Evolutionary conservation across 2,888 invertebrate species (phyloP).

Genomic region (Eristalinus aeneus): DNA sequence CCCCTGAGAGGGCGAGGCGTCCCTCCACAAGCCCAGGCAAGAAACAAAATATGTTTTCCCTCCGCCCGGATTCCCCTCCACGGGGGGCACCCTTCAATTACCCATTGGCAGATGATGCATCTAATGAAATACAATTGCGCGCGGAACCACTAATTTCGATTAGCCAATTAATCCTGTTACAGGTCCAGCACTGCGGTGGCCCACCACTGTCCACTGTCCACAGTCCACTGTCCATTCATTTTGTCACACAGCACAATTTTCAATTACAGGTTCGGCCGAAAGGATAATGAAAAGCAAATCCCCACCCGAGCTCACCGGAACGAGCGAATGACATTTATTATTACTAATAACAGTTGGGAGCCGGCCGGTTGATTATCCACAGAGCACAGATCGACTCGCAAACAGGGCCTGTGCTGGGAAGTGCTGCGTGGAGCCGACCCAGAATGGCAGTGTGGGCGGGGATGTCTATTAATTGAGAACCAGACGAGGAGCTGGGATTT

Average conservation of each 20-base stretch:
- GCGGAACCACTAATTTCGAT: slow-evolving; percentile 54
- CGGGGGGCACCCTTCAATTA: slow-evolving; percentile 11
- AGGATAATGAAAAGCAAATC: slow-evolving; percentile 53
- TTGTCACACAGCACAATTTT: slow-evolving; percentile 46
- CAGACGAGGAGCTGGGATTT: slow-evolving; percentile 32
- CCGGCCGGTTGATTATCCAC: slow-evolving; percentile 33
- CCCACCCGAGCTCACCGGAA: slow-evolving; percentile 33
- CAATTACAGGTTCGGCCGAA: slow-evolving; percentile 55
- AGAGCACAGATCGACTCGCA: background rate
- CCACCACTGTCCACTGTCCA: slow-evolving; percentile 8
- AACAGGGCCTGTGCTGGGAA: slow-evolving; percentile 8
- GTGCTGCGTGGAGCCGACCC: background rate
- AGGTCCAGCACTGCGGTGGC: background rate
- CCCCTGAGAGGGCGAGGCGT: background rate
- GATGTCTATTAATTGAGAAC: slow-evolving; percentile 24
- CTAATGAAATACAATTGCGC: slow-evolving; percentile 50
- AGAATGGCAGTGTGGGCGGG: background rate
- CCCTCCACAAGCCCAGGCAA: background rate
- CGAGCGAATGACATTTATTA: slow-evolving; percentile 54
- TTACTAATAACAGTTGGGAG: slow-evolving; percentile 48
- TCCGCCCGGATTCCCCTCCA: background rate
- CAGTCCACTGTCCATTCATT: slow-evolving; percentile 14
- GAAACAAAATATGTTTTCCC: background rate
- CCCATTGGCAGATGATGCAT: slow-evolving; percentile 2
- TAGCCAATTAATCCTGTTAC: slow-evolving; percentile 45